Evolutionary conservation across 1,140 invertebrate genomes (phyloP).

Genomic region (Uloborus diversus): DNA sequence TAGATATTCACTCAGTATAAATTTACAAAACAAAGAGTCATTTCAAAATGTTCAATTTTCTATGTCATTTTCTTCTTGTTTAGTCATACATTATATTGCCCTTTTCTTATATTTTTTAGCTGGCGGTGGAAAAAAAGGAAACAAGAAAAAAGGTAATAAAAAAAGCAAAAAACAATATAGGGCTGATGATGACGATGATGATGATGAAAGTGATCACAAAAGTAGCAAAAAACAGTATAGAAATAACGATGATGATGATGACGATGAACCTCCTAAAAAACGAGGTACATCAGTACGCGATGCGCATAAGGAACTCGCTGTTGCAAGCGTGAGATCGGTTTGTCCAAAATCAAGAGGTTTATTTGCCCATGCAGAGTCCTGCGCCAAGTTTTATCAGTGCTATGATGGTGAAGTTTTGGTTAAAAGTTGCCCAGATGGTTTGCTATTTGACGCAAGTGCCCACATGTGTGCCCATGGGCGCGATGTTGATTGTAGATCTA

Average conservation of each 20-base stretch:
- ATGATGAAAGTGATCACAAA: too few relatives aligned
- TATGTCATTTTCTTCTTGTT: too few relatives aligned
- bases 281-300: neutral
- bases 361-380: constrained; percentile 24
- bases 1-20: too few relatives aligned
- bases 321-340: constrained; percentile 10
- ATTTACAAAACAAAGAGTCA: too few relatives aligned
- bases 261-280: neutral
- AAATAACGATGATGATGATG: neutral
- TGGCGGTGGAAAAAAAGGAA: constrained; percentile 17
- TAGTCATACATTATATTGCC: too few relatives aligned
- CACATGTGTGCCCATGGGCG: neutral
- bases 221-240: neutral
- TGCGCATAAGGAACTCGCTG: neutral
- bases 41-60: too few relatives aligned
- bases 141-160: constrained; percentile 34
- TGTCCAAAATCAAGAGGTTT: constrained; percentile 42
- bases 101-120: constrained; percentile 11
- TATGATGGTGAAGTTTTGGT: constrained; percentile 36
- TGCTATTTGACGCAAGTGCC: constrained; percentile 18
- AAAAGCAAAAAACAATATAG: neutral
- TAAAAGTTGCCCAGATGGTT: constrained; percentile 1
- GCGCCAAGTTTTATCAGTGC: constrained; percentile 28
- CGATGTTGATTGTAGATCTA: constrained; percentile 20
- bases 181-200: neutral